Base-by-base conservation (phyloP, 2,888 invertebrate genomes). In the Seira musarum region DNA sequence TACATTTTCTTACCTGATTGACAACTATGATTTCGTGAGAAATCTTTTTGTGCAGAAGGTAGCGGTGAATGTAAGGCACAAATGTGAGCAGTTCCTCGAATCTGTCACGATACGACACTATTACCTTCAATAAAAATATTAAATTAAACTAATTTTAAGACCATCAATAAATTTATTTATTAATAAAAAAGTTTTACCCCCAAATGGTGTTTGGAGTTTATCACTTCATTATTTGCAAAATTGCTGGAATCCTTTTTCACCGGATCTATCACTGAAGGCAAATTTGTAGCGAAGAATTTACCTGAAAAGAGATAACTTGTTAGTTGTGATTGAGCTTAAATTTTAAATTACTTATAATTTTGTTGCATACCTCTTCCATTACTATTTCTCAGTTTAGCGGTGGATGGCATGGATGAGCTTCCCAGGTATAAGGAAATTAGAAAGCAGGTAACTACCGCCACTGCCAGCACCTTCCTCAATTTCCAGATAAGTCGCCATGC, bases 21-120 rank as follows among this genome's bases (percentile, higher is more conserved):
- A 98, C 90, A 63, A 98, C 90, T 88, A 94, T 96, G 89, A 98
- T 95, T 88, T 94, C 92, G 89, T 96, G 95, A 15, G 92, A 90
- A 84, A 98, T 91, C 71, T 92, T 90, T 89, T 99, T 97, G 80
- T 92, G 92, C 61, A 91, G 91, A 46, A 99, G 90, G 89, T 97
- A 99, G 49, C 90, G 90, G 87, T 94, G 92, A 90, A 99, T 93
- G 88, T 97, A 94, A 6, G 99, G 98, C 13, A 93, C 95, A 90
- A 99, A 98, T 86, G 93, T 93, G 74, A 97, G 89, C n/a, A 99
- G 91, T 89, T 99, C 99, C 87, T 98, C 97, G 88, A 98, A 97
- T 82, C 99, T 91, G 89, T 99, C 97, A 86, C 99, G 91, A 89
- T 95, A 99, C 70, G 99, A 99, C 72, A 99, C 96, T 82, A 99